Evolutionary conservation across 1,140 invertebrate species (phyloP).

Genomic region (Trialeurodes vaporariorum): DNA sequence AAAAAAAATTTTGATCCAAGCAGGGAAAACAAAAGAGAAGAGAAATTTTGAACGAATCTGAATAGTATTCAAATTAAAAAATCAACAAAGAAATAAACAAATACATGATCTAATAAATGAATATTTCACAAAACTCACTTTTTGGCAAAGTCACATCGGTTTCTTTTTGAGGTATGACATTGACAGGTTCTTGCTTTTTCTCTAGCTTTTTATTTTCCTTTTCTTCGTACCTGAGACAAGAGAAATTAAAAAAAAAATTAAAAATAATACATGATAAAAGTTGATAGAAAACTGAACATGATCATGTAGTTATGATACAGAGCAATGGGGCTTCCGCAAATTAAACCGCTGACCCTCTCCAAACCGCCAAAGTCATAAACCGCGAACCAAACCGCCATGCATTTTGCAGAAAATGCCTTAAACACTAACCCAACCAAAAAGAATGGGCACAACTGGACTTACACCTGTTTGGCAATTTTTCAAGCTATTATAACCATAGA

Average conservation of each 20-base stretch:
- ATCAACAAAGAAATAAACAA: background rate
- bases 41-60: too few relatives aligned
- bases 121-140: background rate
- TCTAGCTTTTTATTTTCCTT: background rate
- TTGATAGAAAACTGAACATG: too few relatives aligned
- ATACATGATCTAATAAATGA: background rate
- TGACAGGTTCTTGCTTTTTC: background rate
- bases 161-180: background rate
- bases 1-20: too few relatives aligned
- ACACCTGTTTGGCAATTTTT: too few relatives aligned
- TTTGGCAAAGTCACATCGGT: background rate
- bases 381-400: too few relatives aligned
- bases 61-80: background rate
- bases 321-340: background rate
- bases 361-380: background rate
- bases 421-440: too few relatives aligned
- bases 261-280: background rate
- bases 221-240: background rate
- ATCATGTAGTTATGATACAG: too few relatives aligned
- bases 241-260: background rate
- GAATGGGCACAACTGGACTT: too few relatives aligned
- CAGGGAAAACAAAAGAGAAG: too few relatives aligned
- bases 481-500: too few relatives aligned
- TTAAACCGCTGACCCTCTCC: background rate
- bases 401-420: too few relatives aligned